Evolutionary conservation across 2,888 invertebrate genomes (phyloP).

Genomic region (Ophion ventricosus): DNA sequence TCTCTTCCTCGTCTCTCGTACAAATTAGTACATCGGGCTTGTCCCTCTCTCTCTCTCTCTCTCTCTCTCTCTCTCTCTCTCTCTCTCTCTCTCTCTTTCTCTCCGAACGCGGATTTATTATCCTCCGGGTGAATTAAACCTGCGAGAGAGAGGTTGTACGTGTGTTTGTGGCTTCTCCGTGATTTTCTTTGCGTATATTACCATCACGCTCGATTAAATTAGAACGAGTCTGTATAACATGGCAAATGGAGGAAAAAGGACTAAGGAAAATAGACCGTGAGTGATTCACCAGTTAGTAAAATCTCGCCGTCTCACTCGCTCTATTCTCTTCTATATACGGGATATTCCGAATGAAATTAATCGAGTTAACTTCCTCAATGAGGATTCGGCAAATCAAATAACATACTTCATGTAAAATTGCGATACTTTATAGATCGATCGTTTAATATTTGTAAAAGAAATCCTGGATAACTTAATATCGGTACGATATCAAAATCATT

Average conservation of each 20-base stretch:
- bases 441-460: background rate
- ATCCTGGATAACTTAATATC: background rate
- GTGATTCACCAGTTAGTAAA: conserved; percentile 38
- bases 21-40: conserved; percentile 36
- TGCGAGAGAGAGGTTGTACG: conserved; percentile 24
- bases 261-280: conserved; percentile 21
- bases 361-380: background rate
- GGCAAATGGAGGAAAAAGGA: conserved; percentile 46
- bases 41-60: background rate
- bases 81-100: conserved; percentile 3
- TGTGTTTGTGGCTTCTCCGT: conserved; percentile 23
- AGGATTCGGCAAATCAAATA: background rate
- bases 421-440: background rate
- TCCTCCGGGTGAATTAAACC: conserved; percentile 50
- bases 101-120: conserved; percentile 56
- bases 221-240: conserved; percentile 52
- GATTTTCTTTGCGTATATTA: conserved; percentile 31
- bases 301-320: conserved; percentile 1
- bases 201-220: conserved; percentile 59
- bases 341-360: background rate
- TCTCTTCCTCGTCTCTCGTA: conserved; percentile 1
- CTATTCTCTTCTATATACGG: background rate
- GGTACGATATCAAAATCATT: background rate
- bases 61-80: background rate
- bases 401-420: too few species aligned